Percentiles rank a stretch among this genome's conserved stretches.
These are phyloP conservation scores for Lochmaea crataegi DNA, from an alignment of 2,888 invertebrate genomes.

Conservation along the genomic window DNA sequence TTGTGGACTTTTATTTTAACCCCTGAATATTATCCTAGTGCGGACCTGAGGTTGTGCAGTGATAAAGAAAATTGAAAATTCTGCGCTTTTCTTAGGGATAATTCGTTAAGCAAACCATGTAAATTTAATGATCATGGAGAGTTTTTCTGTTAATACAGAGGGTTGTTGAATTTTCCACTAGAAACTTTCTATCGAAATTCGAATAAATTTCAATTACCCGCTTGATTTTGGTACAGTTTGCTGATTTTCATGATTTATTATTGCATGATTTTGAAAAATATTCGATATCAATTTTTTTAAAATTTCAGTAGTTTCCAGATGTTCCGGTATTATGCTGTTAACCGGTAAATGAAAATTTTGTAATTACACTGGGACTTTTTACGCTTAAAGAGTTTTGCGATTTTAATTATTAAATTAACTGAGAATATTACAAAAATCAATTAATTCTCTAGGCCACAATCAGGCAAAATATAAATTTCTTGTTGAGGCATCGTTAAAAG, in stretches of 20 bases:
- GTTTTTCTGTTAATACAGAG: constrained; percentile 25
- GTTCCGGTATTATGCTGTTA: too few species aligned
- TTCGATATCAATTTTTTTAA: too few species aligned
- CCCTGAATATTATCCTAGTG: constrained; percentile 16
- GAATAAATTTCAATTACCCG: constrained; percentile 14
- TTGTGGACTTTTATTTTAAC: neutral
- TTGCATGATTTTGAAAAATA: neutral
- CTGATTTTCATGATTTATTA: neutral
- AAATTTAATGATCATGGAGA: constrained; percentile 50
- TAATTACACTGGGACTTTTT: too few species aligned
- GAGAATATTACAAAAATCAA: constrained; percentile 17
- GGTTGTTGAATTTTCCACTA: constrained; percentile 24
- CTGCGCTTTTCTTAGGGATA: constrained; percentile 39
- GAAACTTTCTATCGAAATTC: constrained; percentile 16
- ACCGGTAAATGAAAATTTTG: too few species aligned
- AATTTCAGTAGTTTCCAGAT: too few species aligned
- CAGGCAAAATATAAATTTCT: constrained; percentile 24
- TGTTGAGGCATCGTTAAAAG: constrained; percentile 40
- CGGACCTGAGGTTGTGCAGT: constrained; percentile 54
- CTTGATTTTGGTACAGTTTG: neutral
- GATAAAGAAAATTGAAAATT: constrained; percentile 55
- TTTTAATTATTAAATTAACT: neutral
- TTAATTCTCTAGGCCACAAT: constrained; percentile 3
- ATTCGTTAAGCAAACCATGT: constrained; percentile 48
- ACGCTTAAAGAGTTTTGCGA: neutral